Conservation (phyloP, 2,888 invertebrate genomes). For the Amphipoea lucens region DNA sequence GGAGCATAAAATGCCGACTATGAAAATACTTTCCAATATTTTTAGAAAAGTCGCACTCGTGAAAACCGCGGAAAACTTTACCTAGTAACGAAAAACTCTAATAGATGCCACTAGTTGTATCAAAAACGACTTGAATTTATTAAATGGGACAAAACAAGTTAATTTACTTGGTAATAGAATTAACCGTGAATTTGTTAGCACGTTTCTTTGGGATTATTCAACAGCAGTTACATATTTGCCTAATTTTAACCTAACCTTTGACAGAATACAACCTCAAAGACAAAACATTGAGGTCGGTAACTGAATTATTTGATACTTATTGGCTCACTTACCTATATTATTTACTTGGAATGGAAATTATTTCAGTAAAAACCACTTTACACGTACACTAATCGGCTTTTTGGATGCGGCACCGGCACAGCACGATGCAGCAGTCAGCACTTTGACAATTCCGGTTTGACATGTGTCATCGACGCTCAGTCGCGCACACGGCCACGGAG, state of each 20-base stretch:
- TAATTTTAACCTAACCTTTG: slow-evolving; percentile 43
- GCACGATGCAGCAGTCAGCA: slow-evolving; percentile 35
- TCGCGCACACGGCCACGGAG: neutral
- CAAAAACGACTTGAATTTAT: neutral
- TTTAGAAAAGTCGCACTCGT: neutral
- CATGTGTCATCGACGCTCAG: slow-evolving; percentile 21
- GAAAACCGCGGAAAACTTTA: slow-evolving; percentile 12
- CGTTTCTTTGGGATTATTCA: neutral
- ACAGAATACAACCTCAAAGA: slow-evolving; percentile 21
- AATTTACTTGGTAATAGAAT: neutral
- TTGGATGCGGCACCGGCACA: slow-evolving; percentile 24
- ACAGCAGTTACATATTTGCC: slow-evolving; percentile 9
- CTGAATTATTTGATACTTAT: neutral
- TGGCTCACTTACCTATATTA: slow-evolving; percentile 38
- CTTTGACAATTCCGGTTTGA: slow-evolving; percentile 41
- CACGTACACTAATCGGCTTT: slow-evolving; percentile 57
- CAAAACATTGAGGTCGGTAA: neutral
- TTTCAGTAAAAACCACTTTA: slow-evolving; percentile 34
- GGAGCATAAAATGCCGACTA: neutral
- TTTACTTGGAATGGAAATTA: slow-evolving; percentile 8
- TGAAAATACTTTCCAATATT: slow-evolving; percentile 1
- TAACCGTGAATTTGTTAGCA: slow-evolving; percentile 9
- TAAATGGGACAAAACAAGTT: neutral
- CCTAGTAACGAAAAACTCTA: slow-evolving; percentile 43
- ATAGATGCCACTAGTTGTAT: slow-evolving; percentile 59